A percentile compares a stretch with the other conserved stretches of the same genome.
phyloP scores from a whole-genome alignment of 2,113 vertebrate species.

The Barnardius zonarius region DNA sequence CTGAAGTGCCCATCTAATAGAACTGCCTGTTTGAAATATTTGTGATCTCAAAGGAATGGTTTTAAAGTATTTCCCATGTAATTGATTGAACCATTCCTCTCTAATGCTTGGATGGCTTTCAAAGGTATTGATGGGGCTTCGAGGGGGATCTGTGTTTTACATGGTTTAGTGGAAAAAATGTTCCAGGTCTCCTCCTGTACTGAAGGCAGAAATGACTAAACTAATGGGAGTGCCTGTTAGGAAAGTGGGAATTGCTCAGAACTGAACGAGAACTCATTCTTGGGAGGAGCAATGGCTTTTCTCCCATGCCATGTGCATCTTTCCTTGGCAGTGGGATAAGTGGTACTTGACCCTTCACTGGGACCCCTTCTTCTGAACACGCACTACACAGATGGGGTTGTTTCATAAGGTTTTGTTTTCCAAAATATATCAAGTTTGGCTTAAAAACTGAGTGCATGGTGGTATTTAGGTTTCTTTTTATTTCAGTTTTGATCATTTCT shows the following conservation, averaged over 20 bases:
- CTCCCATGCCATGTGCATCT: fast-evolving
- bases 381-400: fast-evolving
- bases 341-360: fast-evolving
- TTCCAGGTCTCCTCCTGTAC: neutral
- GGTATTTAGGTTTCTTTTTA: neutral
- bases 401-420: neutral
- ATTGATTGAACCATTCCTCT: conserved; percentile 32
- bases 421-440: neutral
- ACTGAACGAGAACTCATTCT: neutral
- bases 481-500: neutral
- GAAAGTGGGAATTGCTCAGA: neutral
- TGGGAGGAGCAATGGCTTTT: neutral
- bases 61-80: neutral
- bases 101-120: neutral
- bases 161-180: neutral
- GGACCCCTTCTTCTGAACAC: neutral
- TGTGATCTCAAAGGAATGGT: neutral
- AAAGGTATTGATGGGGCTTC: neutral
- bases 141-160: neutral
- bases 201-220: neutral
- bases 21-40: conserved; percentile 19
- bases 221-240: neutral
- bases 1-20: conserved; percentile 20
- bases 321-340: neutral
- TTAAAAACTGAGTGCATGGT: neutral